These are phyloP conservation scores for Catostomus latipinnis DNA, from an alignment of 2,797 vertebrate species.

Conservation along the genomic window DNA sequence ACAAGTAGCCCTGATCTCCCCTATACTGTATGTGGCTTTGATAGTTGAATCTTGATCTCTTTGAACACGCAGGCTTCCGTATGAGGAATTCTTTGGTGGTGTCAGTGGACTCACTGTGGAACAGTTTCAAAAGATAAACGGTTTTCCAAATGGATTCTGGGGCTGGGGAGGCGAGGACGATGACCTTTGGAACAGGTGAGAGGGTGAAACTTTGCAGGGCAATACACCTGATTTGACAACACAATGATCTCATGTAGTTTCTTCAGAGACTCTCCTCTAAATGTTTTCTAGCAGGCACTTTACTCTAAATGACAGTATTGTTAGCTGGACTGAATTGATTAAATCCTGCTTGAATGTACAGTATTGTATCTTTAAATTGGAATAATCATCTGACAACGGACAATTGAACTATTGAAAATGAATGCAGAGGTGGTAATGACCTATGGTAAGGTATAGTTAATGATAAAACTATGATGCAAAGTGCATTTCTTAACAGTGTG, in stretches of 20 bases:
- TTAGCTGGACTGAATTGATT: neutral
- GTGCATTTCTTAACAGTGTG: too few relatives aligned
- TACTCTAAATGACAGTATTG: neutral
- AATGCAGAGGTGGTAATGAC: too few relatives aligned
- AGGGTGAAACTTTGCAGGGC: too few relatives aligned
- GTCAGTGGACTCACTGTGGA: slow-evolving; percentile 92
- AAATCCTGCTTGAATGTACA: neutral
- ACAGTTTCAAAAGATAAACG: slow-evolving; percentile 91
- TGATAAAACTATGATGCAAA: too few relatives aligned
- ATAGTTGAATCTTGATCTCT: slow-evolving; percentile 53
- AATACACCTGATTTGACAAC: too few relatives aligned
- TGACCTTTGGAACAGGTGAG: slow-evolving; percentile 93
- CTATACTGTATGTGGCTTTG: neutral
- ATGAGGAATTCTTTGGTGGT: slow-evolving; percentile 92
- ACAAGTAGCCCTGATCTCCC: neutral
- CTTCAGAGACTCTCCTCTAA: too few relatives aligned
- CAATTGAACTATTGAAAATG: too few relatives aligned
- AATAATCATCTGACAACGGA: neutral
- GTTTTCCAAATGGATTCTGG: slow-evolving; percentile 96
- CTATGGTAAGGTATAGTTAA: too few relatives aligned
- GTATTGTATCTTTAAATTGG: too few relatives aligned
- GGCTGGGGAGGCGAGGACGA: slow-evolving; percentile 96
- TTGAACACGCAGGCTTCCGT: slow-evolving; percentile 81
- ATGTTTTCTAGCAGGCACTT: too few relatives aligned
- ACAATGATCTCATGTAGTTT: neutral